Evolutionary conservation across 2,888 invertebrate species (phyloP), one percentile per base, ranked within the genome.

Genomic region (Trachelus stipa): DNA sequence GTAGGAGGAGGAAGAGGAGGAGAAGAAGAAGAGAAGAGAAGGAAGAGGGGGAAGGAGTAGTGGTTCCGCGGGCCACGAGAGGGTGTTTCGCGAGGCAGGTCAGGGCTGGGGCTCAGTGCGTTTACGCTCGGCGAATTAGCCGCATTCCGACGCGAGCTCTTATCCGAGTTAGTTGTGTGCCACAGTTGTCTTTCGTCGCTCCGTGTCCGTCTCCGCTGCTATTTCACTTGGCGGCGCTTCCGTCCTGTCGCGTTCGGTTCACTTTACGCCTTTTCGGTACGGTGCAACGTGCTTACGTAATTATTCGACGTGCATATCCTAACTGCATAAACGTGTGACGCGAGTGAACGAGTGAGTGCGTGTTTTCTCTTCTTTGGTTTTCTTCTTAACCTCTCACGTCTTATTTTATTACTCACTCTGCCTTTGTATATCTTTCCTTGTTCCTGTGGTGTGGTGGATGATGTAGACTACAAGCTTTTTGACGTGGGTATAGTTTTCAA

Each of bases 41-140:
- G 15, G 15, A 40, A 40, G 40, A 40, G 37, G 15, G 15, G 40
- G 40, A 23, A 23, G 40, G 31, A 34, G 37, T 76, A 37, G 73
- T 81, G 81, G 78, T 79, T 79, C 73, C 76, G 79, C 76, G 81
- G 74, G 80, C 73, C 74, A 76, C 75, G 69, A 34, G 73, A 74
- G 74, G 68, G 74, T 69, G 85, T 84, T 85, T 71, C 81, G 77
- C 85, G 84, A 86, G 88, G 88, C 87, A 88, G 88, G 88, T 88
- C 88, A 88, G 88, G 88, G 88, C 87, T 87, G 88, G 87, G 87
- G 88, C 87, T 83, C 87, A 85, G 87, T 84, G 81, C 79, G 82
- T 74, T 81, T 76, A 83, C 81, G 83, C 82, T 81, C 82, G 78
- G 76, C 78, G 85, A 40, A 74, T 76, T 73, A 33, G 71, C 33